These are phyloP conservation scores for Hippopotamus amphibius DNA, from an alignment of 2,113 vertebrate genomes.

Conservation along the genomic window DNA sequence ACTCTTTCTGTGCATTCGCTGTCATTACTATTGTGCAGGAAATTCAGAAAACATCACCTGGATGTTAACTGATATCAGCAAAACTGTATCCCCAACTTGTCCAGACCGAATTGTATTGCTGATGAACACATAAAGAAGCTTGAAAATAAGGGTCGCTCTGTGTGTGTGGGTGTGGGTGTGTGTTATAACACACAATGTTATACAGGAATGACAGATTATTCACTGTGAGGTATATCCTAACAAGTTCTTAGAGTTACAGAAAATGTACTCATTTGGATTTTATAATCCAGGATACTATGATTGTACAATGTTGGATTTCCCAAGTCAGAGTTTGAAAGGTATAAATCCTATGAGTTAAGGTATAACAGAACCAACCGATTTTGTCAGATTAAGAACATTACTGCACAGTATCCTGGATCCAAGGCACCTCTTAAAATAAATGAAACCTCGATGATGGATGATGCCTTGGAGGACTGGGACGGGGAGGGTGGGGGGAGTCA, in stretches of 20 bases:
- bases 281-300: background rate
- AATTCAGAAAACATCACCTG: background rate
- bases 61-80: background rate
- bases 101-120: background rate
- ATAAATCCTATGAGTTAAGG: background rate
- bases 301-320: background rate
- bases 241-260: background rate
- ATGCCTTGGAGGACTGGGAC: too few relatives aligned
- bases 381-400: background rate
- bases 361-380: background rate
- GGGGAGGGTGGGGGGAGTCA: too few relatives aligned
- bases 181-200: background rate
- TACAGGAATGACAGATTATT: background rate
- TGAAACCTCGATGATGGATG: background rate
- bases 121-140: background rate
- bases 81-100: background rate
- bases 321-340: background rate
- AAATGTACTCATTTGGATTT: background rate
- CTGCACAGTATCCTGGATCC: background rate
- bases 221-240: background rate
- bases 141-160: background rate
- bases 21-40: background rate
- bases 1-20: background rate
- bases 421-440: background rate
- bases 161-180: background rate